Conservation (phyloP, 2,797 vertebrate species). For the Leptatherina wallacei region DNA sequence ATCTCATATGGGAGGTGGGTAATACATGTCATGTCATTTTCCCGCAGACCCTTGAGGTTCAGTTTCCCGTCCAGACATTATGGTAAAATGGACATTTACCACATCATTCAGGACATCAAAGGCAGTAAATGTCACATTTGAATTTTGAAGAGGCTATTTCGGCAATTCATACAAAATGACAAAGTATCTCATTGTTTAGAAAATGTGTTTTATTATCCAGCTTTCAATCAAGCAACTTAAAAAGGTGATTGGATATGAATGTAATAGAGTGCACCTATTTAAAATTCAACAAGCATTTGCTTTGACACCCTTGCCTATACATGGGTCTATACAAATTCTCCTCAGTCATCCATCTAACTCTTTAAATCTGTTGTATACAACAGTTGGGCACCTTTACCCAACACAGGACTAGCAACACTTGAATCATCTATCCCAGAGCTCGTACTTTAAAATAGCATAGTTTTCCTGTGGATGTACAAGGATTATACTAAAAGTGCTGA, state of each 20-base stretch:
- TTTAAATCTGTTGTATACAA: slow-evolving; percentile 57
- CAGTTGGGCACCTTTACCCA: slow-evolving; percentile 52
- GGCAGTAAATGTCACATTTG: slow-evolving; percentile 72
- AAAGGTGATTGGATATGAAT: slow-evolving; percentile 68
- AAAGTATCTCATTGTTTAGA: slow-evolving; percentile 55
- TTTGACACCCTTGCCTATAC: slow-evolving; percentile 47
- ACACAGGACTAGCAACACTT: slow-evolving; percentile 26
- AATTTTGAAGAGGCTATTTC: slow-evolving; percentile 50
- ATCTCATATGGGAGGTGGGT: slow-evolving; percentile 72
- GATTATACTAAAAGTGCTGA: slow-evolving; percentile 54
- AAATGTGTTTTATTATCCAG: slow-evolving; percentile 72
- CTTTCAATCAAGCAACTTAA: slow-evolving; percentile 73
- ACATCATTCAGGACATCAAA: slow-evolving; percentile 56
- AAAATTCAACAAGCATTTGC: slow-evolving; percentile 57
- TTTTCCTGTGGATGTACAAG: slow-evolving; percentile 69
- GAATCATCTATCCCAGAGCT: slow-evolving; percentile 39
- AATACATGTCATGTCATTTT: slow-evolving; percentile 77
- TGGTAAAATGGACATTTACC: slow-evolving; percentile 73
- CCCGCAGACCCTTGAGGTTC: slow-evolving; percentile 68
- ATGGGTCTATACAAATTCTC: slow-evolving; percentile 56
- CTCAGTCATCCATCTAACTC: slow-evolving; percentile 33
- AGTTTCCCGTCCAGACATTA: slow-evolving; percentile 61
- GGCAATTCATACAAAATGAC: slow-evolving; percentile 59
- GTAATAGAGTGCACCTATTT: slow-evolving; percentile 53
- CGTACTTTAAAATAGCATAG: slow-evolving; percentile 68